Base-by-base conservation (phyloP, 2,888 invertebrate genomes). In the Osedax frankpressi region DNA sequence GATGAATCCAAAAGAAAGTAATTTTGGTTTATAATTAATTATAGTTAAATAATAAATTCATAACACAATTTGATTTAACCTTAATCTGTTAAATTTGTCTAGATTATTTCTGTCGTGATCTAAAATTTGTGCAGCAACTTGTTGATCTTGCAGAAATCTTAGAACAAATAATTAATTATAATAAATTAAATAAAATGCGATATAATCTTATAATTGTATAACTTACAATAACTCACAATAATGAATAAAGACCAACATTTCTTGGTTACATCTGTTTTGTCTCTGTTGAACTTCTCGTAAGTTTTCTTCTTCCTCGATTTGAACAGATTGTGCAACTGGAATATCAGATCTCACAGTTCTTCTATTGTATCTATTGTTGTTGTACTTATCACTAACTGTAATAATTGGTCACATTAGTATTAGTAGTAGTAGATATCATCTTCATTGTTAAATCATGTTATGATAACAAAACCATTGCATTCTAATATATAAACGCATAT, bases 301-400 rank as follows among this genome's bases (percentile, higher is more conserved):
- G 80, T 89, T 87, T 79, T 88, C 86, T 79, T 89, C 88, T 81
- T 90, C 90, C 79, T 88, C 87, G 73, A 87, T 85, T 83, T 92
- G 92, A 78, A 91, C 90, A 77, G 89, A 88, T 77, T 88, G 86
- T 0, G 92, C 92, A 79, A 88, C 87, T 2, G 91, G 91, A 79
- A 90, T 88, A 84, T 92, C 92, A 80, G 91, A 89, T 63, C 92
- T 86, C 2, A 92, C 90, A 74, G 90, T 88, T 2, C 90, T 89
- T 85, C 91, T 90, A 73, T 91, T 87, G 75, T 87, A 88, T 78
- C 89, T 88, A 85, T 92, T 92, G 73, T 90, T 89, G 72, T 89
- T 89, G 80, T 90, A 89, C 83, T 92, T 92, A 79, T 90, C 89
- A 11, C 44, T 44, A 44, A 11, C 19, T 44, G 44, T 44, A 44